Evolutionary conservation across 2,888 invertebrate genomes (phyloP).

Genomic region (Oscheius myriophilus): DNA sequence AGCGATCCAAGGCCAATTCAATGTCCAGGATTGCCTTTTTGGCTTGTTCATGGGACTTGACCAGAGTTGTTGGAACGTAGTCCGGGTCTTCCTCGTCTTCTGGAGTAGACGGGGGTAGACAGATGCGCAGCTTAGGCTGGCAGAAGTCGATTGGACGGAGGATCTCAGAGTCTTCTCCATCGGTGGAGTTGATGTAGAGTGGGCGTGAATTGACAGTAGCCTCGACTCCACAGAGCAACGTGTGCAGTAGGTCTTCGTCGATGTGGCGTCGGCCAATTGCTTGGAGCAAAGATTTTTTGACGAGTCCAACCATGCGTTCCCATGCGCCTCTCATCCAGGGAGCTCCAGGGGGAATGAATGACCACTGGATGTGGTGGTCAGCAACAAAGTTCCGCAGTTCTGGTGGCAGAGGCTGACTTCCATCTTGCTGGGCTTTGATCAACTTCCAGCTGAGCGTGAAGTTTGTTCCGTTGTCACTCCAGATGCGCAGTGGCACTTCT

Average conservation of each 20-base stretch:
- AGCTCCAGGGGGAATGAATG: slow-evolving; percentile 71
- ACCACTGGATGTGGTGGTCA: slow-evolving; percentile 51
- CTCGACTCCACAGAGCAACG: slow-evolving; percentile 65
- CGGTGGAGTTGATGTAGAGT: slow-evolving; percentile 63
- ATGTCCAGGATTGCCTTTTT: background rate
- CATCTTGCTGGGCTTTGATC: no score
- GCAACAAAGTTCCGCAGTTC: no score
- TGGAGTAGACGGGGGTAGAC: background rate
- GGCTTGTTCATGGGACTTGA: background rate
- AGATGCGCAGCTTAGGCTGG: background rate
- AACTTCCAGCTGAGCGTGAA: no score
- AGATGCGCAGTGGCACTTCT: no score
- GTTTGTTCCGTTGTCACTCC: no score
- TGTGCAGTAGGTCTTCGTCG: slow-evolving; percentile 69
- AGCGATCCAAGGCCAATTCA: background rate
- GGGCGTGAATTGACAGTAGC: slow-evolving; percentile 70
- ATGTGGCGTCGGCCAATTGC: slow-evolving; percentile 71
- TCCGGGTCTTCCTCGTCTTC: background rate
- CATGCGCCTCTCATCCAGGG: slow-evolving; percentile 73
- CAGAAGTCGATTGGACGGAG: slow-evolving; percentile 43
- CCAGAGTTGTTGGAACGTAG: background rate
- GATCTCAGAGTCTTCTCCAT: slow-evolving; percentile 41
- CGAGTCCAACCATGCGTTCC: slow-evolving; percentile 71
- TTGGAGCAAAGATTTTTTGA: slow-evolving; percentile 70
- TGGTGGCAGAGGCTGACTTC: no score